A percentile compares a stretch with the other conserved stretches of the same genome.
These are phyloP conservation scores for Chromoteleia sp. DNA, from an alignment of 2,888 invertebrate genomes.

Conservation along the genomic window DNA sequence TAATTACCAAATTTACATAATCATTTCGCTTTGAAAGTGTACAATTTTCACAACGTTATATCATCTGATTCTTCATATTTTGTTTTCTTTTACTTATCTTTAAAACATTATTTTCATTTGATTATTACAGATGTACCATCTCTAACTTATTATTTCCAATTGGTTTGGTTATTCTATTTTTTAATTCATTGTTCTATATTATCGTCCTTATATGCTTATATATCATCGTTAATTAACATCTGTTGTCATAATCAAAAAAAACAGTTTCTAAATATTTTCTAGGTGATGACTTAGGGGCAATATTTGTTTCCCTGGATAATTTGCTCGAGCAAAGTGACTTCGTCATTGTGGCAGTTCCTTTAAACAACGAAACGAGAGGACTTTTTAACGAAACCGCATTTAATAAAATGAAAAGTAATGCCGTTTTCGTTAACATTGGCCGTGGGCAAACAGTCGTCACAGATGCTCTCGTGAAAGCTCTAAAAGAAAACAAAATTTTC, in stretches of 20 bases:
- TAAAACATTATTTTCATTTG: too few species aligned
- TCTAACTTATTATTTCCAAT: too few species aligned
- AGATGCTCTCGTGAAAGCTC: slow-evolving; percentile 91
- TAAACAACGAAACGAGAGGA: slow-evolving; percentile 89
- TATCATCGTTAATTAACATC: too few species aligned
- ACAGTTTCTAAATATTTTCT: slow-evolving; percentile 19
- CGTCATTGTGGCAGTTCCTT: slow-evolving; percentile 89
- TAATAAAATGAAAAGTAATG: slow-evolving; percentile 90
- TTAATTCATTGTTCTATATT: too few species aligned
- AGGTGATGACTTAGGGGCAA: slow-evolving; percentile 86
- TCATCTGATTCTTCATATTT: too few species aligned
- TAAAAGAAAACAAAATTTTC: slow-evolving; percentile 90
- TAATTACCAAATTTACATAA: too few species aligned
- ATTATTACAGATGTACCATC: too few species aligned
- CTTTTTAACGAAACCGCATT: slow-evolving; percentile 90
- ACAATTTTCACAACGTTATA: too few species aligned
- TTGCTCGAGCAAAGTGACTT: slow-evolving; percentile 90
- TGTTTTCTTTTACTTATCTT: too few species aligned
- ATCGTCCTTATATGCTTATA: too few species aligned
- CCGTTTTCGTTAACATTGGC: slow-evolving; percentile 91
- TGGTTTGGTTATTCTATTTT: too few species aligned
- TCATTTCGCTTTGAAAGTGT: too few species aligned
- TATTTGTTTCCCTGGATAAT: slow-evolving; percentile 88
- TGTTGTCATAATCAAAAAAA: not conserved
- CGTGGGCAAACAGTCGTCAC: slow-evolving; percentile 93